phyloP scores from a whole-genome alignment of 2,113 vertebrate genomes.

The Hylia prasina region DNA sequence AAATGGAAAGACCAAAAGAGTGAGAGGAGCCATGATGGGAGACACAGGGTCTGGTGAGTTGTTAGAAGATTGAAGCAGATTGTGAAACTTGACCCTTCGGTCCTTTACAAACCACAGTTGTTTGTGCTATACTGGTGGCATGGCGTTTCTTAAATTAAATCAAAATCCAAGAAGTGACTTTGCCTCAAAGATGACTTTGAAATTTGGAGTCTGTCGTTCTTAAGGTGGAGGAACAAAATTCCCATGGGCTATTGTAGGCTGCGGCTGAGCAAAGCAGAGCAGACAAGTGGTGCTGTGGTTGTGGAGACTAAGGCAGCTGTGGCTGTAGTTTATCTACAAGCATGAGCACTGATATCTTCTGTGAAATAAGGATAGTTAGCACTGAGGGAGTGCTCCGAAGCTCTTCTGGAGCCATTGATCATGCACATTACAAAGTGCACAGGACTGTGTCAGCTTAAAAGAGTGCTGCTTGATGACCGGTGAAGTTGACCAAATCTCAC shows the following conservation, averaged over 20 bases:
- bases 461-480: not conserved
- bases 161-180: not conserved
- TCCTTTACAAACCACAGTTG: not conserved
- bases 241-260: not conserved
- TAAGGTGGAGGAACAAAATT: not conserved
- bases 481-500: slow-evolving; percentile 11
- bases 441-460: not conserved
- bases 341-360: not conserved
- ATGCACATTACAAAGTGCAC: not conserved
- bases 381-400: not conserved
- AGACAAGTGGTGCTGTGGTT: not conserved
- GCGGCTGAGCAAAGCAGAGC: not conserved
- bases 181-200: not conserved
- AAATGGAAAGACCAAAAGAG: not conserved
- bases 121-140: not conserved
- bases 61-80: not conserved
- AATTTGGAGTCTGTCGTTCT: not conserved
- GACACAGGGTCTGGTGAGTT: not conserved
- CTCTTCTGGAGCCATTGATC: not conserved
- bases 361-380: not conserved
- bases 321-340: not conserved
- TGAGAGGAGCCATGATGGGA: not conserved
- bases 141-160: not conserved
- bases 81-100: not conserved
- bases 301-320: not conserved